Base-by-base conservation (phyloP, 2,797 vertebrate species). In the Atherinosoma microstoma region DNA sequence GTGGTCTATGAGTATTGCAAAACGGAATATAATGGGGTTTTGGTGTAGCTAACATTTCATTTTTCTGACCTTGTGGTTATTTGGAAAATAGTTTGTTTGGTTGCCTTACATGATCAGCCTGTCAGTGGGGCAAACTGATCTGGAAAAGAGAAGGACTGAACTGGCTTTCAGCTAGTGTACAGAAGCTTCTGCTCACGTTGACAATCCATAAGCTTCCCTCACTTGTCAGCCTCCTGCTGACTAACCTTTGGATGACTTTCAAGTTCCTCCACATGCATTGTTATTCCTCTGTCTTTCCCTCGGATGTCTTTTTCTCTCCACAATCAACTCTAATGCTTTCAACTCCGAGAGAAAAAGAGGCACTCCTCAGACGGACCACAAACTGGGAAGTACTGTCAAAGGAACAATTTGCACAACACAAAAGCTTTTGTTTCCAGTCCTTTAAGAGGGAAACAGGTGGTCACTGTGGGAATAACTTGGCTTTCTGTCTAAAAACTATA, bases 351-450 rank as follows among this genome's bases (percentile, higher is more conserved):
- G 77, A 56, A 79, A 75, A 84, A 76, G 13, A 53, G 78, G 65
- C 72, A 56, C 20, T 77, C 76, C 72, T 84, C 70, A 72, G 76
- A 83, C 76, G 75, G 78, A 76, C 60, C 82, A 74, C 72, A 87
- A 80, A 82, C 83, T 71, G 53, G 70, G 79, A 82, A 77, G 70
- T 53, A 45, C 76, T 61, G 80, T 89, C 80, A 93, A 89, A 90
- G 78, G 76, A 82, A 83, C 87, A 89, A 92, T 91, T 90, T 93
- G 78, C 89, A 89, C 85, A 88, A 90, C 84, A 89, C 87, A 90
- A 86, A 89, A 80, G 83, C 90, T 83, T 92, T 90, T 87, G 85
- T 90, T 89, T 85, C 64, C 54, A 58, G 32, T 34, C 61, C 65
- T 87, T 85, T 87, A 79, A 86, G 82, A 36, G 30, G 63, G 63